Conservation (phyloP, 2,797 vertebrate species). For the Coccyzus lansbergi region DNA sequence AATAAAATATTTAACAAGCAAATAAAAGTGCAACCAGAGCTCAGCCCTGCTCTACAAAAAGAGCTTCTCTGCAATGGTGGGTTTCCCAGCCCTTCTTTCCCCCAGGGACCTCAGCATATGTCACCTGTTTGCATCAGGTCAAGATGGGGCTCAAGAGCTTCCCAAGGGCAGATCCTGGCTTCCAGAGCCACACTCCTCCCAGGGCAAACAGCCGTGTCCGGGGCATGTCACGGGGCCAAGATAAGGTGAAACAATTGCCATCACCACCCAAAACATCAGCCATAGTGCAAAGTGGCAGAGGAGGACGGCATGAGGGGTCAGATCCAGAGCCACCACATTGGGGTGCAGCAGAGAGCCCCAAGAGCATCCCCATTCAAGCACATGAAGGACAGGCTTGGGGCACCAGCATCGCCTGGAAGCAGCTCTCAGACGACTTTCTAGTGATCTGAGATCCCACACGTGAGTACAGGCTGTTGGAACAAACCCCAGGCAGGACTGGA, state of each 20-base stretch:
- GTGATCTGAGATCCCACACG: neutral
- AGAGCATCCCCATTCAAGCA: neutral
- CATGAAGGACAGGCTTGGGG: fast-evolving
- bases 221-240: neutral
- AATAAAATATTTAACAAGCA: conserved; percentile 67
- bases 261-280: neutral
- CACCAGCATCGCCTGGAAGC: neutral
- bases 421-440: neutral
- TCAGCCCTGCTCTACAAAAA: neutral
- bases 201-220: neutral
- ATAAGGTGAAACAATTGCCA: neutral
- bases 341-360: neutral
- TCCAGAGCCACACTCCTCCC: conserved; percentile 9
- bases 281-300: neutral
- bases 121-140: neutral
- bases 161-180: neutral
- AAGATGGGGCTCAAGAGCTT: neutral
- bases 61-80: fast-evolving
- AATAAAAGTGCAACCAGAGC: neutral
- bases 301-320: neutral
- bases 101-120: neutral
- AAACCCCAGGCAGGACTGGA: neutral
- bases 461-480: neutral
- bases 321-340: fast-evolving
- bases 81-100: neutral